Evolutionary conservation across 1,140 invertebrate genomes (phyloP).

Genomic region (roundworm (Caenorhabditis elegans)): DNA sequence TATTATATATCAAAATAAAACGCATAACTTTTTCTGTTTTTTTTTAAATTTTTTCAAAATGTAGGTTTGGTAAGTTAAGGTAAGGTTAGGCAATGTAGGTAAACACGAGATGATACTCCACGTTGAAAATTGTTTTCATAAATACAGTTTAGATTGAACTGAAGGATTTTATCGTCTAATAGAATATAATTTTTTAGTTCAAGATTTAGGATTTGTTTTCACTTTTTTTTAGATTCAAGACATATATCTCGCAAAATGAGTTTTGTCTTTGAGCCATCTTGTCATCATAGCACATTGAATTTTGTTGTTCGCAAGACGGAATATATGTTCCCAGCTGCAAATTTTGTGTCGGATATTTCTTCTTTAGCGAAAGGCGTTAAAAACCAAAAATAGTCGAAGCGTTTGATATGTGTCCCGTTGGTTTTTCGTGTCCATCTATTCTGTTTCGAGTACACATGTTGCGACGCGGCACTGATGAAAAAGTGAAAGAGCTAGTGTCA

Average conservation of each 20-base stretch:
- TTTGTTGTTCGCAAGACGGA: not conserved
- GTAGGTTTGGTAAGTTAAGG: too few relatives aligned
- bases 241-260: not conserved
- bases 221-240: not conserved
- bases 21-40: too few relatives aligned
- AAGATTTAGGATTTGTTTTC: not conserved
- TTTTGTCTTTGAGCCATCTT: not conserved
- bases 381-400: not conserved
- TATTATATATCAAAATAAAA: too few relatives aligned
- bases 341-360: too few relatives aligned
- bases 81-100: too few relatives aligned
- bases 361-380: too few relatives aligned
- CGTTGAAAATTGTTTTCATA: too few relatives aligned
- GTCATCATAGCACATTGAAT: slow-evolving; percentile 9
- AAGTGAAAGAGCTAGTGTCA: slow-evolving; percentile 30
- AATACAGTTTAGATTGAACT: too few relatives aligned
- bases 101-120: too few relatives aligned
- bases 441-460: slow-evolving; percentile 20
- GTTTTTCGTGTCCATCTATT: slow-evolving; percentile 5
- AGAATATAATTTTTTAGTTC: too few relatives aligned
- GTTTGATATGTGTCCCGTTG: not conserved
- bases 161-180: too few relatives aligned
- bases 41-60: too few relatives aligned
- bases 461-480: slow-evolving; percentile 18
- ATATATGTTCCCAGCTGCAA: not conserved